A percentile compares a stretch with the other conserved stretches of the same genome.
Evolutionary conservation across 2,797 vertebrate species (phyloP).

Genomic region (Dermochelys coriacea): DNA sequence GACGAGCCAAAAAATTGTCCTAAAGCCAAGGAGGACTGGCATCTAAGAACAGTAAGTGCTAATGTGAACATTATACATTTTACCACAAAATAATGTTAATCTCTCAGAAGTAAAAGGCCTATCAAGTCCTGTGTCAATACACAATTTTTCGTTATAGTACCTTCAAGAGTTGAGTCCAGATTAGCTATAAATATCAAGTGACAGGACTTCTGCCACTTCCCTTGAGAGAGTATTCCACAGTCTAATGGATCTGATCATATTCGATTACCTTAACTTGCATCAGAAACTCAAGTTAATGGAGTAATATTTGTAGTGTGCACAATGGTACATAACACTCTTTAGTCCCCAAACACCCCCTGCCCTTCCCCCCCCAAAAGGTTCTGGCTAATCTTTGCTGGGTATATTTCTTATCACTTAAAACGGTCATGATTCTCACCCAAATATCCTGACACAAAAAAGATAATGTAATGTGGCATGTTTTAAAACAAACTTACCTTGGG

Average conservation of each 20-base stretch:
- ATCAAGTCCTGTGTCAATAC: neutral
- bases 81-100: neutral
- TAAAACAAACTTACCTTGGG: rapidly evolving
- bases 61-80: neutral
- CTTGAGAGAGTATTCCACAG: neutral
- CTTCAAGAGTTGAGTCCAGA: neutral
- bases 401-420: neutral
- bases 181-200: neutral
- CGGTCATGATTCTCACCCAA: rapidly evolving
- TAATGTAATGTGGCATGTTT: rapidly evolving
- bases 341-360: neutral
- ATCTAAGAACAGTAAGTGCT: neutral
- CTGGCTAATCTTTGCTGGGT: no score
- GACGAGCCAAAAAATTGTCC: neutral
- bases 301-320: neutral
- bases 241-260: neutral
- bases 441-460: rapidly evolving
- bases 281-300: neutral
- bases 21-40: neutral
- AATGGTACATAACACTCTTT: neutral
- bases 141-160: neutral
- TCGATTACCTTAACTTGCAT: neutral
- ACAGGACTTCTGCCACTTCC: neutral
- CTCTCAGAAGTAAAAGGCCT: neutral
- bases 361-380: neutral